Evolutionary conservation across 2,797 vertebrate species (phyloP).

Genomic region (Melanotaenia pygmaea): DNA sequence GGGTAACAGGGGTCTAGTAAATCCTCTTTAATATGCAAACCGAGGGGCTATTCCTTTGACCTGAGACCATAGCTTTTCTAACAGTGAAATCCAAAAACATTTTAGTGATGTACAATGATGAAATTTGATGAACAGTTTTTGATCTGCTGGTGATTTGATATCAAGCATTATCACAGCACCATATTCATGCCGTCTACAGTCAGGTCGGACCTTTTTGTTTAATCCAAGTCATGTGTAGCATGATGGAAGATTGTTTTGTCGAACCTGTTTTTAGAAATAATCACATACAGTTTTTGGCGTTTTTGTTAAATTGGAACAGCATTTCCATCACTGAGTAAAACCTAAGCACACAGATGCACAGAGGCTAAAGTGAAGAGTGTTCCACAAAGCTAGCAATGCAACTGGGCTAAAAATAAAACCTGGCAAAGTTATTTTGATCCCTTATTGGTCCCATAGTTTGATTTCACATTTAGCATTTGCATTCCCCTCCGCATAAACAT

Average conservation of each 20-base stretch:
- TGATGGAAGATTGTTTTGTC: slow-evolving; percentile 31
- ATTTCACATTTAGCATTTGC: slow-evolving; percentile 89
- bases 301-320: slow-evolving; percentile 53
- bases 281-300: slow-evolving; percentile 39
- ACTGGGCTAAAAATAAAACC: slow-evolving; percentile 87
- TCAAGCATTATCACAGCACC: slow-evolving; percentile 48
- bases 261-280: slow-evolving; percentile 24
- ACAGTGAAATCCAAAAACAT: slow-evolving; percentile 72
- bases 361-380: slow-evolving; percentile 77
- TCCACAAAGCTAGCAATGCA: slow-evolving; percentile 81
- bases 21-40: slow-evolving; percentile 79
- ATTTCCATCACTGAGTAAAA: slow-evolving; percentile 63
- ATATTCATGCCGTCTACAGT: slow-evolving; percentile 37
- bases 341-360: slow-evolving; percentile 73
- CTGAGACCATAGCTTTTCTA: slow-evolving; percentile 74
- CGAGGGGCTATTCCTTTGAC: slow-evolving; percentile 78
- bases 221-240: slow-evolving; percentile 38
- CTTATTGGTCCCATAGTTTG: slow-evolving; percentile 88
- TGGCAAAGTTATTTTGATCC: slow-evolving; percentile 86
- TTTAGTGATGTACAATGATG: slow-evolving; percentile 64
- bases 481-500: slow-evolving; percentile 86
- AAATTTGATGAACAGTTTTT: slow-evolving; percentile 63
- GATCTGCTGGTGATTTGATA: slow-evolving; percentile 69
- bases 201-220: slow-evolving; percentile 39
- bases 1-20: slow-evolving; percentile 78